Conservation (phyloP, 1,140 invertebrate genomes). For the Arion vulgaris region DNA sequence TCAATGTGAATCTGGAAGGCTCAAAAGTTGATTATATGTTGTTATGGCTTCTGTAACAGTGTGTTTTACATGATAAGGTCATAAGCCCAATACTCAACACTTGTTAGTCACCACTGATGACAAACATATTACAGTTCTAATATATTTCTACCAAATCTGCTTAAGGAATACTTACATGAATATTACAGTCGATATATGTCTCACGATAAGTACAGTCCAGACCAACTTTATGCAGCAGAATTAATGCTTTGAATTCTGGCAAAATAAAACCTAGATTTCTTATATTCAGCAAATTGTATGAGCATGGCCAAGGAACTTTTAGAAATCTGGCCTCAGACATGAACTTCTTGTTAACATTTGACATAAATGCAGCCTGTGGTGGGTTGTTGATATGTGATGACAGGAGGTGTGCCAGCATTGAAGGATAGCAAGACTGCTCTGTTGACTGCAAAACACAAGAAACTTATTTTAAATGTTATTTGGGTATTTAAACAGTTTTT, state of each 20-base stretch:
- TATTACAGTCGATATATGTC: constrained; percentile 29
- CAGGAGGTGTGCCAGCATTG: constrained; percentile 40
- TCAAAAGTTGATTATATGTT: no score
- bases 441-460: constrained; percentile 11
- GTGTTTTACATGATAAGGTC: no score
- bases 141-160: no score
- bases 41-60: no score
- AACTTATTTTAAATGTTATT: background rate
- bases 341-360: constrained; percentile 71
- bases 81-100: no score
- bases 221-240: constrained; percentile 41
- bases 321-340: constrained; percentile 25
- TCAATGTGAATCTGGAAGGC: no score
- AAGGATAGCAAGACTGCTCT: constrained; percentile 35
- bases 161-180: constrained; percentile 38
- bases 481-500: background rate
- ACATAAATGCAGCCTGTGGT: constrained; percentile 73
- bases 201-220: constrained; percentile 41
- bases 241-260: constrained; percentile 28
- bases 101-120: no score
- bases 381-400: constrained; percentile 41
- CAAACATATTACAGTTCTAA: no score
- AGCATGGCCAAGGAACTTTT: constrained; percentile 71
- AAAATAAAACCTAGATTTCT: background rate
- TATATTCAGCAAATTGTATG: constrained; percentile 55